A percentile compares a stretch with the other conserved stretches of the same genome.
phyloP scores from a whole-genome alignment of 2,113 vertebrate species.

The Cyphomyrus plagiostoma region DNA sequence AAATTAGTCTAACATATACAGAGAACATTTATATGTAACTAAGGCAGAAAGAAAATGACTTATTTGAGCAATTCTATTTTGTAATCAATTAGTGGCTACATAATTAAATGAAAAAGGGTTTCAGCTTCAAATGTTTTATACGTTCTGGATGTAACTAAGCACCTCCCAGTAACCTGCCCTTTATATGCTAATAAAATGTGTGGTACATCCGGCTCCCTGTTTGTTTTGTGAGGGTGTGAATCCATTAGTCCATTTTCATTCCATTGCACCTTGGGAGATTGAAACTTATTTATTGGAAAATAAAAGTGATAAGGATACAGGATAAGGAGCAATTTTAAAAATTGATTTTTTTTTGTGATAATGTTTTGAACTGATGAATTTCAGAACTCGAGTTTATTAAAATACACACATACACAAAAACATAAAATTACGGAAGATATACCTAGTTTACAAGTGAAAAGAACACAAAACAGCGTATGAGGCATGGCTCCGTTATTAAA shows the following conservation, averaged over 20 bases:
- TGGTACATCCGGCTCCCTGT: slow-evolving; percentile 13
- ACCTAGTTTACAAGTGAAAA: background rate
- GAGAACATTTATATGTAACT: background rate
- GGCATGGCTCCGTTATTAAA: background rate
- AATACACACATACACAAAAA: background rate
- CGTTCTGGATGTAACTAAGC: background rate
- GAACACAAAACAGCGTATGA: background rate
- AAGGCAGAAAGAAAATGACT: background rate
- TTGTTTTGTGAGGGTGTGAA: slow-evolving; percentile 16
- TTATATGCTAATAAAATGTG: background rate
- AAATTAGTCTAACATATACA: background rate
- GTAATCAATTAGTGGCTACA: background rate
- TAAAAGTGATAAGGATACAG: background rate
- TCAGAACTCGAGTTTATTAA: background rate
- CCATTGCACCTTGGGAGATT: background rate
- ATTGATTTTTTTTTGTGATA: background rate
- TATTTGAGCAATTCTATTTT: background rate
- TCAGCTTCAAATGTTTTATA: background rate
- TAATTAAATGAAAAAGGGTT: background rate
- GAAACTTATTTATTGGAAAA: background rate
- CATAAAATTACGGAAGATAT: background rate
- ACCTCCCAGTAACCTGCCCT: background rate
- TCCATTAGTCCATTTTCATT: background rate
- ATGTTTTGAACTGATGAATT: background rate
- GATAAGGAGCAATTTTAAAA: background rate